Conservation (phyloP, 2,888 invertebrate genomes). For the Syrista parreyssii region DNA sequence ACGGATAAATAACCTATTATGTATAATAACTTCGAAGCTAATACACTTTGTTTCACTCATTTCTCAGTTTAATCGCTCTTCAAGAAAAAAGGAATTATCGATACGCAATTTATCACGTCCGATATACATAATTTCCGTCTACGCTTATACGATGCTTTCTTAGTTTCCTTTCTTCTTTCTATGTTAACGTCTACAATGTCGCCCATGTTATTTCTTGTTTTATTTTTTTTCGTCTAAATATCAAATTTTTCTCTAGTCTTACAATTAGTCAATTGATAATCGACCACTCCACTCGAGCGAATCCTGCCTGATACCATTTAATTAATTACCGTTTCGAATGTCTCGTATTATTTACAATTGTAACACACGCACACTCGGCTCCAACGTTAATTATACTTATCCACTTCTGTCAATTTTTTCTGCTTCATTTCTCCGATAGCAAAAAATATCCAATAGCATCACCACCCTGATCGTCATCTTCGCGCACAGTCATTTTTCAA, state of each 20-base stretch:
- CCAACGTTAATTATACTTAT: slow-evolving; percentile 2
- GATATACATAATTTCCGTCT: not conserved
- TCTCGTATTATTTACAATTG: slow-evolving; percentile 17
- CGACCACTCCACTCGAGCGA: not conserved
- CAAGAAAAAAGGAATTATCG: not conserved
- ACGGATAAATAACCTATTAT: slow-evolving; percentile 10
- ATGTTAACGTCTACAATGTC: not conserved
- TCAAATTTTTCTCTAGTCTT: not conserved
- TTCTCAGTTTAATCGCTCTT: not conserved
- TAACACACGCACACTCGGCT: slow-evolving; percentile 17
- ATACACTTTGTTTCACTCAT: slow-evolving; percentile 25
- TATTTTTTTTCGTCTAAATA: not conserved
- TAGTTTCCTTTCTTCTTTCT: not conserved
- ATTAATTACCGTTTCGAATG: slow-evolving; percentile 10
- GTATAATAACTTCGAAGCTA: slow-evolving; percentile 35
- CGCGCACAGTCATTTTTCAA: slow-evolving; percentile 3
- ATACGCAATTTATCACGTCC: not conserved
- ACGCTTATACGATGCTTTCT: not conserved
- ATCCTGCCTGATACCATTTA: not conserved
- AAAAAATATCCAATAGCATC: not conserved
- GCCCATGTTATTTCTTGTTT: not conserved
- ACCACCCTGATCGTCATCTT: not conserved
- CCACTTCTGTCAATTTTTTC: not conserved
- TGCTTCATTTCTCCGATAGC: not conserved
- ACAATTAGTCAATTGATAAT: not conserved